Evolutionary conservation across 2,888 invertebrate species (phyloP).

Genomic region (Choristoneura rosaceana): DNA sequence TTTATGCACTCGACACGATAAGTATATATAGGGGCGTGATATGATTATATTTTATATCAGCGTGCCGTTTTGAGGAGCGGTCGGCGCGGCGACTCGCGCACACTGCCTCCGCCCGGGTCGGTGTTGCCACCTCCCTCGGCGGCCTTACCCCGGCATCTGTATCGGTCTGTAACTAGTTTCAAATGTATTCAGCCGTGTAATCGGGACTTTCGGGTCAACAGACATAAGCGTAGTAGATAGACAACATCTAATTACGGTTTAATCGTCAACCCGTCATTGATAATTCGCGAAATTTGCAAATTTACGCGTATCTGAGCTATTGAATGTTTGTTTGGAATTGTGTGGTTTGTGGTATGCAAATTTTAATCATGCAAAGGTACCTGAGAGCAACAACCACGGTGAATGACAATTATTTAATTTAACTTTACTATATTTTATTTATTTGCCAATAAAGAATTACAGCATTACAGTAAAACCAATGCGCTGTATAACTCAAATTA

Average conservation of each 20-base stretch:
- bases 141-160: conserved; percentile 52
- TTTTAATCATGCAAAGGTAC: background rate
- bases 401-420: background rate
- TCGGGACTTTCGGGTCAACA: conserved; percentile 53
- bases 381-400: background rate
- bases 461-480: no score
- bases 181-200: conserved; percentile 57
- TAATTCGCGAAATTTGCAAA: background rate
- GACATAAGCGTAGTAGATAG: conserved; percentile 44
- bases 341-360: background rate
- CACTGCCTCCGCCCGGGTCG: conserved; percentile 81
- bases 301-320: background rate
- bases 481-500: no score
- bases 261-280: background rate
- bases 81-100: conserved; percentile 77
- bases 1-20: conserved; percentile 52
- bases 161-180: conserved; percentile 49
- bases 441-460: no score
- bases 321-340: background rate
- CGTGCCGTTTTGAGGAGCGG: conserved; percentile 61
- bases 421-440: background rate
- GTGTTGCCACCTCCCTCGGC: conserved; percentile 63
- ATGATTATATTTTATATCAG: conserved; percentile 53
- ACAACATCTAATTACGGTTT: conserved; percentile 53
- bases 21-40: conserved; percentile 56